These are phyloP conservation scores for Xiphophorus birchmanni DNA, from an alignment of 2,797 vertebrate species.

Conservation along the genomic window DNA sequence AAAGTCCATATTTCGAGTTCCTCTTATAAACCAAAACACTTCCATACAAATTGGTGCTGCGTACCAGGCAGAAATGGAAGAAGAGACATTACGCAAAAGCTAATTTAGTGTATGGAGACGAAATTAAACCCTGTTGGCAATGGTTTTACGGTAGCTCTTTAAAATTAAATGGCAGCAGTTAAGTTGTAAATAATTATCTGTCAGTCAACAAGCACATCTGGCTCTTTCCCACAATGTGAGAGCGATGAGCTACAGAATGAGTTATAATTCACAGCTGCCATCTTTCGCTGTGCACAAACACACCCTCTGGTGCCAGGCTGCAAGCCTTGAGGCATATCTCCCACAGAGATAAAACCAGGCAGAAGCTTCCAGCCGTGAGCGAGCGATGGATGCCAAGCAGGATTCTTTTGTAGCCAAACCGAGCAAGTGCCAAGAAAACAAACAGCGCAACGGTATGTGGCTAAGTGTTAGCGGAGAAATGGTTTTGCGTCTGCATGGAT, in stretches of 20 bases:
- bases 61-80: constrained; percentile 33
- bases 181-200: constrained; percentile 51
- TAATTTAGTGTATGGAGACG: constrained; percentile 13
- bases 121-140: constrained; percentile 13
- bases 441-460: constrained; percentile 39
- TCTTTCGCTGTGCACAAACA: constrained; percentile 34
- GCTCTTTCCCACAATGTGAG: constrained; percentile 35
- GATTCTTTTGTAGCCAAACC: constrained; percentile 31
- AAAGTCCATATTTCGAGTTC: constrained; percentile 52
- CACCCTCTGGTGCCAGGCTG: constrained; percentile 61
- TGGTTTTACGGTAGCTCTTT: constrained; percentile 45
- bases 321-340: constrained; percentile 49
- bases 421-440: constrained; percentile 53
- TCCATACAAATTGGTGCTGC: constrained; percentile 26
- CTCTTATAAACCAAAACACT: constrained; percentile 62
- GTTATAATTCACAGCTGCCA: constrained; percentile 66
- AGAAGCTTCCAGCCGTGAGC: constrained; percentile 51
- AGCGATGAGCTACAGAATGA: constrained; percentile 59
- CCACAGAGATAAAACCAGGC: constrained; percentile 60
- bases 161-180: constrained; percentile 49
- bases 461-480: constrained; percentile 20
- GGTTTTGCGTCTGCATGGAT: constrained; percentile 25
- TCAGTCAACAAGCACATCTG: constrained; percentile 41
- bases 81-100: constrained; percentile 17
- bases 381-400: constrained; percentile 42